phyloP scores from a whole-genome alignment of 2,113 vertebrate genomes.

The Drymodes brunneopygia region DNA sequence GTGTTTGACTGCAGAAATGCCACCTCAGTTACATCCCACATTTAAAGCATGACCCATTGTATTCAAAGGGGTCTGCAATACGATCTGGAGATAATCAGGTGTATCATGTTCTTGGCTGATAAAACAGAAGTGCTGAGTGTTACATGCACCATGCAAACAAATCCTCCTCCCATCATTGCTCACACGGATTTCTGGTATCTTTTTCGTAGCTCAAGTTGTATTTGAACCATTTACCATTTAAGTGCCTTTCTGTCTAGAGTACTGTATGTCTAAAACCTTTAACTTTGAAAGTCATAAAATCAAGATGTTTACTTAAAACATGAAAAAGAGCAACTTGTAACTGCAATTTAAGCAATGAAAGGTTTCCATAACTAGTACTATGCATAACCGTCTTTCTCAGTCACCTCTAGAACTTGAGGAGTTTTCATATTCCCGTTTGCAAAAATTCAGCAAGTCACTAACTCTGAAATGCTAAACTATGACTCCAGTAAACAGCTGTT shows the following conservation, averaged over 20 bases:
- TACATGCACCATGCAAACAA: not conserved
- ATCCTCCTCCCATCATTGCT: not conserved
- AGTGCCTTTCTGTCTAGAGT: constrained; percentile 5
- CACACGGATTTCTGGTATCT: constrained; percentile 21
- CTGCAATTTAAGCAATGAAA: constrained; percentile 29
- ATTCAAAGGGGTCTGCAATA: not conserved
- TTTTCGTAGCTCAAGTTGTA: not conserved
- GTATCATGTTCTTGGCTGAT: not conserved
- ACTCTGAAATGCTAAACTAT: constrained; percentile 55
- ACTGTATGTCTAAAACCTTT: not conserved
- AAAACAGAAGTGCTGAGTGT: constrained; percentile 18
- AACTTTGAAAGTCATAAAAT: constrained; percentile 38
- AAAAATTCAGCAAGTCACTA: constrained; percentile 49
- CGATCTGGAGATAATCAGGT: not conserved
- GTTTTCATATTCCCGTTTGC: constrained; percentile 51
- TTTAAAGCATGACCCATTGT: not conserved
- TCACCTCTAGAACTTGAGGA: constrained; percentile 29
- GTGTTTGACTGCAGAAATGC: not conserved
- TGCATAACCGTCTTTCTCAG: constrained; percentile 50
- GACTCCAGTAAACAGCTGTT: constrained; percentile 40
- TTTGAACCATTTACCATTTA: constrained; percentile 28
- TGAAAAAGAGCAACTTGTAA: constrained; percentile 31
- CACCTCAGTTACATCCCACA: not conserved
- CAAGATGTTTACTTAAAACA: constrained; percentile 39
- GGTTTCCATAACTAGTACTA: constrained; percentile 60